These are phyloP conservation scores for Drosophila arizonae DNA, from an alignment of 1,140 invertebrate species.

Conservation along the genomic window DNA sequence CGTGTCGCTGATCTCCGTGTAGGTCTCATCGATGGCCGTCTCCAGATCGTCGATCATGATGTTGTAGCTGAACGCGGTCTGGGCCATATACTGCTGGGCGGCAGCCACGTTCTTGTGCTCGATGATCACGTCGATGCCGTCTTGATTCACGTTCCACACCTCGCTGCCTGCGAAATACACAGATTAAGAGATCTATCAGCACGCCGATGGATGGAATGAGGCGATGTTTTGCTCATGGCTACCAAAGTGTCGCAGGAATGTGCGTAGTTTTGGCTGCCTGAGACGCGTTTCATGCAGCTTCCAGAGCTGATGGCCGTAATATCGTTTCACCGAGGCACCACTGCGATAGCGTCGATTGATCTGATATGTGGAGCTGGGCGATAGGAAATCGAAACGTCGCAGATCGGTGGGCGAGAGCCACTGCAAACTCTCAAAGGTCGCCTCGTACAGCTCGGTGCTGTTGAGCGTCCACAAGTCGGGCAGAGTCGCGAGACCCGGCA, in stretches of 20 bases:
- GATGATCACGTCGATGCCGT: constrained; percentile 84
- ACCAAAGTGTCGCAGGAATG: constrained; percentile 69
- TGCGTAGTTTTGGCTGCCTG: constrained; percentile 32
- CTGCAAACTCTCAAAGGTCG: constrained; percentile 72
- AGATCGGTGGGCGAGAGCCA: constrained; percentile 71
- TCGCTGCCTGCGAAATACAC: constrained; percentile 62
- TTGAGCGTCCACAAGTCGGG: constrained; percentile 57
- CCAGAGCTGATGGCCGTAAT: constrained; percentile 72
- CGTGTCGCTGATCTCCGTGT: constrained; percentile 86
- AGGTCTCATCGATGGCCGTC: constrained; percentile 89
- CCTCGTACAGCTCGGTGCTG: constrained; percentile 64
- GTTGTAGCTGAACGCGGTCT: constrained; percentile 86
- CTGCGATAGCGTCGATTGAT: constrained; percentile 76
- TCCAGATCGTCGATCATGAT: constrained; percentile 90
- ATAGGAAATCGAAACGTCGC: constrained; percentile 67
- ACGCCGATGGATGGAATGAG: neutral
- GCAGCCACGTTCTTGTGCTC: constrained; percentile 85
- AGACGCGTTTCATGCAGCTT: constrained; percentile 71
- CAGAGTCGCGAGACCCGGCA: constrained; percentile 43
- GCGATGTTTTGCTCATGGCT: neutral
- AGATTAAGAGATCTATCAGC: neutral
- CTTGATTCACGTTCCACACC: constrained; percentile 81
- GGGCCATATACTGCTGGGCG: constrained; percentile 84
- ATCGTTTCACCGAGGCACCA: constrained; percentile 57
- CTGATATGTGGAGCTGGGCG: constrained; percentile 69